A percentile compares a stretch with the other conserved stretches of the same genome.
phyloP scores from a whole-genome alignment of 2,888 invertebrate genomes.

The Stegophylla sp. region DNA sequence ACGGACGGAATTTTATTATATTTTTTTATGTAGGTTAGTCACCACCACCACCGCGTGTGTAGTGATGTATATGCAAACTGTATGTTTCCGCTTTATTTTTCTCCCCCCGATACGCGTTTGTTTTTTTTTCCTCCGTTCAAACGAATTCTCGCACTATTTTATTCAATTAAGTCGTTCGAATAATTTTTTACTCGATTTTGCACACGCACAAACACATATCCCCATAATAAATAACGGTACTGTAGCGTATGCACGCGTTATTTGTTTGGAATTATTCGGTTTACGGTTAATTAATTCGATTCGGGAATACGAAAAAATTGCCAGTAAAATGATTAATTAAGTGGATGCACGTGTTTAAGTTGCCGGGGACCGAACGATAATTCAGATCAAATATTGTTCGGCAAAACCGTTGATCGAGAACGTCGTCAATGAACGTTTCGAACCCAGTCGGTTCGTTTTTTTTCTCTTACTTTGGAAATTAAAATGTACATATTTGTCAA shows the following conservation, averaged over 20 bases:
- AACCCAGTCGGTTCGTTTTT: background rate
- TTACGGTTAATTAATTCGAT: slow-evolving; percentile 3
- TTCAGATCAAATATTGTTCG: slow-evolving; percentile 8
- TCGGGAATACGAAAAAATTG: background rate
- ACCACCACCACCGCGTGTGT: no score
- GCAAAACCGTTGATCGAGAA: background rate
- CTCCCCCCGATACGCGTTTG: background rate
- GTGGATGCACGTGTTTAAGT: no score
- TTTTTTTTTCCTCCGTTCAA: background rate
- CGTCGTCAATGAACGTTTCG: background rate
- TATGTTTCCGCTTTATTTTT: background rate
- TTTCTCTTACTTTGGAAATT: background rate
- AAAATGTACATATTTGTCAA: slow-evolving; percentile 20
- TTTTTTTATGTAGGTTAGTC: background rate
- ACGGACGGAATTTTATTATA: background rate
- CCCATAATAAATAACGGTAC: no score
- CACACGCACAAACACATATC: background rate
- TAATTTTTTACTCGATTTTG: background rate
- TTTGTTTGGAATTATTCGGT: slow-evolving; percentile 29
- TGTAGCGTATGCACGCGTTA: background rate
- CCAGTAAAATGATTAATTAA: slow-evolving; percentile 22
- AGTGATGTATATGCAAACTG: background rate
- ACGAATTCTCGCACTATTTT: background rate
- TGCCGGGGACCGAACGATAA: no score
- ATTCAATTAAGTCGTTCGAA: no score